Percentiles rank a stretch among this genome's conserved stretches.
These are phyloP conservation scores for Osmerus mordax DNA, from an alignment of 2,113 vertebrate species.

Conservation along the genomic window DNA sequence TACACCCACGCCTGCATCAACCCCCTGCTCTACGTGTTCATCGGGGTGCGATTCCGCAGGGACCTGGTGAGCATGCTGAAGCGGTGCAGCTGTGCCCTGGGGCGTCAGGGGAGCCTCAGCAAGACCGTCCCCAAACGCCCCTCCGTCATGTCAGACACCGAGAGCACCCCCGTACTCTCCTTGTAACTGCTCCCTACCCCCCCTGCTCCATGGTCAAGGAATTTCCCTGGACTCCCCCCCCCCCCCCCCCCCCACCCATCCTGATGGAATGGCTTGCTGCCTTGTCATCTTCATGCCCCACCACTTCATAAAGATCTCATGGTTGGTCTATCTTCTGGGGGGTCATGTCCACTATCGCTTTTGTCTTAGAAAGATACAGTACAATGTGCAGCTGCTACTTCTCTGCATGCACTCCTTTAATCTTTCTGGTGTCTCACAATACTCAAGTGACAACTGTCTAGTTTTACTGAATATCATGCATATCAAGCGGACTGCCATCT, in stretches of 20 bases:
- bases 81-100: constrained; percentile 38
- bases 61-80: constrained; percentile 72
- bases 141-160: constrained; percentile 74
- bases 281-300: too few species aligned
- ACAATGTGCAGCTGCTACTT: too few species aligned
- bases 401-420: too few species aligned
- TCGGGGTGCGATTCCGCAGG: constrained; percentile 79
- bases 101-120: constrained; percentile 54
- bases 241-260: not conserved
- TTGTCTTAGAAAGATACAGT: too few species aligned
- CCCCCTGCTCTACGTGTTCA: constrained; percentile 84
- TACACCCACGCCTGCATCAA: constrained; percentile 88
- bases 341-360: too few species aligned
- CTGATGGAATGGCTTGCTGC: too few species aligned
- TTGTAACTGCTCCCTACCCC: constrained; percentile 51
- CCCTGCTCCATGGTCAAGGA: not conserved
- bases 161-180: constrained; percentile 71
- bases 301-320: too few species aligned
- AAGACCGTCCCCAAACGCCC: constrained; percentile 68
- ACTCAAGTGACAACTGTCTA: too few species aligned
- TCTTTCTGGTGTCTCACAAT: too few species aligned
- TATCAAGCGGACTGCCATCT: too few species aligned
- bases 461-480: too few species aligned
- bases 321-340: too few species aligned
- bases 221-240: not conserved